Base-by-base conservation (phyloP, 2,797 vertebrate species). In the Myotis myotis region DNA sequence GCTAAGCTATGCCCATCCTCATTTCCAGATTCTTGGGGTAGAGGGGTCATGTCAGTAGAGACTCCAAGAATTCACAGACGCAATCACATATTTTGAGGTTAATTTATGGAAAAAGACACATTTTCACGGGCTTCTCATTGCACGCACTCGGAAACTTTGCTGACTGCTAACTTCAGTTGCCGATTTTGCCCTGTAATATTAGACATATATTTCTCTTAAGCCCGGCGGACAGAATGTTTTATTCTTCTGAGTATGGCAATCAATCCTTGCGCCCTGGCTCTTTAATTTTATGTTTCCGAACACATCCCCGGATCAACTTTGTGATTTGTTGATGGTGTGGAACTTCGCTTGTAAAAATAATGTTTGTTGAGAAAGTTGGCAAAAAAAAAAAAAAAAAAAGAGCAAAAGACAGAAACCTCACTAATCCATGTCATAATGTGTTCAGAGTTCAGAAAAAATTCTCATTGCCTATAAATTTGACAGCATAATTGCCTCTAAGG, bases 261-360 rank as follows among this genome's bases (percentile, higher is more conserved):
- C 76, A 66, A 25, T 74, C 44, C 23, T 76, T 97, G 96, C 51
- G 71, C 10, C 75, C 2, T 30, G 81, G 33, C 19, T 23, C 88
- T 96, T 95, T 87, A 6, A n/a, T 76, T 94, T 96, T 75, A 38
- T 81, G 47, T 84, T 91, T 95, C 72, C 49, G 89, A 86, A 57
- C 30, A 85, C 64, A 94, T 87, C 55, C 78, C 71, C 2, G 25
- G 16, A 60, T 64, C 78, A 6, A 93, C 97, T 86, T 95, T 91
- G 62, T 92, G 36, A 91, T 96, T 97, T 94, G 68, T 92, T 95
- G 91, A 55, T 38, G 92, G 88, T 87, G 85, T 91, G 96, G 87
- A 95, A 55, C 44, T 44, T 9, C 5, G 25, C 87, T 53, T 95
- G 53, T 68, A 91, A 96, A 96, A 95, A 15, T 82, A 87, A 75